Conservation (phyloP, 1,140 invertebrate genomes). For the Drosophila pallidifrons region DNA sequence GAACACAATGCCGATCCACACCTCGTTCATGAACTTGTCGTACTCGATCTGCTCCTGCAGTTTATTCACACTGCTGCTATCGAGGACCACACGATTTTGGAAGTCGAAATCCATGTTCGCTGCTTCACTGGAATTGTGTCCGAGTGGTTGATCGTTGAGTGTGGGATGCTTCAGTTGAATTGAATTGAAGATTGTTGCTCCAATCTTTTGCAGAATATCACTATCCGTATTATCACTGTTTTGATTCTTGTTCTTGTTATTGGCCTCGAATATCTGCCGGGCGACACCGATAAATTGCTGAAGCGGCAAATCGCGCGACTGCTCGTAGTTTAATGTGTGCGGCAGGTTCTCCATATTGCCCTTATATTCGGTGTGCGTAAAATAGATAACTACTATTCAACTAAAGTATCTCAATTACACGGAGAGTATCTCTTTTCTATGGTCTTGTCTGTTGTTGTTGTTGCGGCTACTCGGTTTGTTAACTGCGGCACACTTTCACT, state of each 20-base stretch:
- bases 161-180: constrained; percentile 71
- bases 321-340: constrained; percentile 78
- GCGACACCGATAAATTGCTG: constrained; percentile 68
- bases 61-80: constrained; percentile 74
- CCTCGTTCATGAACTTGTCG: constrained; percentile 84
- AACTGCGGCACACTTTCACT: constrained; percentile 71
- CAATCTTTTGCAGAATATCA: constrained; percentile 77
- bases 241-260: constrained; percentile 54
- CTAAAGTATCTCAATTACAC: constrained; percentile 7
- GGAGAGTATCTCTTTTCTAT: constrained; percentile 45
- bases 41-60: constrained; percentile 81
- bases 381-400: not conserved
- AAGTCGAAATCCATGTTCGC: constrained; percentile 69
- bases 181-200: constrained; percentile 72
- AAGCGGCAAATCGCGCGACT: constrained; percentile 76
- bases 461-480: constrained; percentile 7
- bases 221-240: constrained; percentile 53
- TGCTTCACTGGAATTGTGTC: constrained; percentile 49
- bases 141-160: constrained; percentile 25
- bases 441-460: not conserved
- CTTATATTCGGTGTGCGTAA: constrained; percentile 43
- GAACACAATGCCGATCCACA: constrained; percentile 83
- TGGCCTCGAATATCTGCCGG: constrained; percentile 67
- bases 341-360: constrained; percentile 68
- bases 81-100: constrained; percentile 69